Evolutionary conservation across 37 sponge, comb jelly and placozoan species (phyloP), one percentile per base, ranked within the genome.

Genomic region (Ephydatia muelleri): DNA sequence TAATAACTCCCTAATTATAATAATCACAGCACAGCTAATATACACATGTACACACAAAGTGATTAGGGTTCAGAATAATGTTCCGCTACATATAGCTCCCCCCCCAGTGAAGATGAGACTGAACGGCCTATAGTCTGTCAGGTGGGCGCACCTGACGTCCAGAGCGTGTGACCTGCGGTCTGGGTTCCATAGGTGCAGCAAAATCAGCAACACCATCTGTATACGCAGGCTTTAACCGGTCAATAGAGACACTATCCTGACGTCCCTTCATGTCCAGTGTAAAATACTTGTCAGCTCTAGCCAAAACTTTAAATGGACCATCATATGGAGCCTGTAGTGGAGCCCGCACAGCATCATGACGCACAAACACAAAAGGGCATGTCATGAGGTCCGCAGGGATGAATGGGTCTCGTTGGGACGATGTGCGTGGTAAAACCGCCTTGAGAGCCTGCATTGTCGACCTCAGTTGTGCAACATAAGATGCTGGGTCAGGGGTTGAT

Each of bases 191-290:
- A 6, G 43, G 3, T 43, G 43, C 43, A 43, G 43, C 6, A 43
- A 43, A 43, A 43, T 43, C 43, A 43, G 43, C 43, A 43, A 43
- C 6, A 43, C 43, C 43, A 43, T 43, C 43, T 43, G 70, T 13
- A 32, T 88, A 65, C 3, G 89, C 84, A 30, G 84, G 80, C 48
- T 83, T 88, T 23, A 88, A 68, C 8, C 89, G 83, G 78, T 88
- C 89, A 22, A 88, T 57, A n/a, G 89, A 76, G 47, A 88, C 74
- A 29, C 74, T 83, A 2, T 78, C 75, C 22, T 8, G 47, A 2
- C 34, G 78, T 9, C 84, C 84, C 16, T 78, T 32, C 43, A 78
- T 43, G 28, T 78, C 79, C 5, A 85, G 36, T 0, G 86, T 85
- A 72, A 78, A 85, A 40, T 79, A 47, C 47, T n/a, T n/a, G n/a